phyloP scores from a whole-genome alignment of 2,797 vertebrate genomes.

The Lemur catta region DNA sequence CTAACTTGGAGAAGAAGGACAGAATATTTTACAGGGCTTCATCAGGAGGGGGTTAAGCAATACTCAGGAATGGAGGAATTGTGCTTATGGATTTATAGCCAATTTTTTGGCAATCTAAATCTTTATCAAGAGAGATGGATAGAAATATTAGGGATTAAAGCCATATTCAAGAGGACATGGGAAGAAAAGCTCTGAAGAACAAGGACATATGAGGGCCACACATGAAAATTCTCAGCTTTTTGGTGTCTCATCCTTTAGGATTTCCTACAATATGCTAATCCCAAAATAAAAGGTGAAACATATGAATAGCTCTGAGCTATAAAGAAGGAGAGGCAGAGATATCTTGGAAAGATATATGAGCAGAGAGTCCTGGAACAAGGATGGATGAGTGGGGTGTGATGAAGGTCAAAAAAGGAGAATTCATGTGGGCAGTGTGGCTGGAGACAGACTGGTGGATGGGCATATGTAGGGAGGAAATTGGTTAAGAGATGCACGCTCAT shows the following conservation, averaged over 20 bases:
- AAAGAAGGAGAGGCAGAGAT: not conserved
- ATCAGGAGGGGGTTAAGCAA: not conserved
- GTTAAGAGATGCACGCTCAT: not conserved
- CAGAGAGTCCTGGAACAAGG: not conserved
- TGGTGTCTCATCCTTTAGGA: not conserved
- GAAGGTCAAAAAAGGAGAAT: not conserved
- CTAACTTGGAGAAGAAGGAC: accelerated
- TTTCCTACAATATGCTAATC: not conserved
- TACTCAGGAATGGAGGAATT: not conserved
- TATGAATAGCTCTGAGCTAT: not conserved
- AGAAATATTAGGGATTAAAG: not conserved
- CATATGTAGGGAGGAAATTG: accelerated
- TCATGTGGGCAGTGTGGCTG: too few relatives aligned
- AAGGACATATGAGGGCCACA: not conserved
- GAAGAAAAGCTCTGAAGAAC: not conserved
- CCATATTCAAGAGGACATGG: not conserved
- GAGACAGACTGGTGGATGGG: not conserved
- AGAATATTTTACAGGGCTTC: not conserved
- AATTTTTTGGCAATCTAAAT: not conserved
- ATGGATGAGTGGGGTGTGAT: not conserved
- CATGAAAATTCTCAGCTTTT: not conserved
- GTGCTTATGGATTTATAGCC: not conserved
- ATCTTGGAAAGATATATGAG: not conserved
- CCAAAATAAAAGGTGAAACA: not conserved
- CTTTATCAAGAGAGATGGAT: not conserved